Evolutionary conservation across 1,140 invertebrate species (phyloP).

Genomic region (Centruroides sculpturatus): DNA sequence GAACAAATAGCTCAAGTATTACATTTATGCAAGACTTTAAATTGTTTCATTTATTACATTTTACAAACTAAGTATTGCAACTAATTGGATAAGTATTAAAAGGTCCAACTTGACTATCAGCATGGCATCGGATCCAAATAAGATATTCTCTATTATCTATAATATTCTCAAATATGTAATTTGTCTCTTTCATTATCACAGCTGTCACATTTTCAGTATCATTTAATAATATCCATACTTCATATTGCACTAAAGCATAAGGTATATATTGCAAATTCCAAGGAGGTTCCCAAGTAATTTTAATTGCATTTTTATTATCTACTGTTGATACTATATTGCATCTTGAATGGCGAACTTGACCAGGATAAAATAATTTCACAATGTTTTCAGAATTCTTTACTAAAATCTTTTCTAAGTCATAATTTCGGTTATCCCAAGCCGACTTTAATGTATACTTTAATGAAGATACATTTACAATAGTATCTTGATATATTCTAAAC

Average conservation of each 20-base stretch:
- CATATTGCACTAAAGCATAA: conserved; percentile 14
- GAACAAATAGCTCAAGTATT: too few relatives aligned
- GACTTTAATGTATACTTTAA: conserved; percentile 16
- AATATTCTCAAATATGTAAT: neutral
- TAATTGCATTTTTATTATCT: neutral
- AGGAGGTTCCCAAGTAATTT: conserved; percentile 13
- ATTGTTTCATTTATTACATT: too few relatives aligned
- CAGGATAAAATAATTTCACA: neutral
- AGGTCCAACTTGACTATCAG: conserved; percentile 5
- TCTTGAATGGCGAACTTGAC: neutral
- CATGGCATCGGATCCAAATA: conserved; percentile 10
- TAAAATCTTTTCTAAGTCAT: neutral
- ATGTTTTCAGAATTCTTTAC: neutral
- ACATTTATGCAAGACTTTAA: too few relatives aligned
- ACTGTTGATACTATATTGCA: neutral
- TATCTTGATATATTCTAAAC: conserved; percentile 40
- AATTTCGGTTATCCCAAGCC: neutral
- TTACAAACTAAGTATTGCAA: neutral
- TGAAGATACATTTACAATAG: conserved; percentile 27
- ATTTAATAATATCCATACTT: conserved; percentile 17
- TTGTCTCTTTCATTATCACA: conserved; percentile 1
- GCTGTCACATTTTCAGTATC: conserved; percentile 3
- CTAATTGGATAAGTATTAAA: conserved; percentile 7
- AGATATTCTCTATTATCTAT: neutral
- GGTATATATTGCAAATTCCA: conserved; percentile 19